Percentiles rank a stretch among this genome's conserved stretches.
These are phyloP conservation scores for Branchellion lobata DNA, from an alignment of 2,888 invertebrate species.

Conservation along the genomic window DNA sequence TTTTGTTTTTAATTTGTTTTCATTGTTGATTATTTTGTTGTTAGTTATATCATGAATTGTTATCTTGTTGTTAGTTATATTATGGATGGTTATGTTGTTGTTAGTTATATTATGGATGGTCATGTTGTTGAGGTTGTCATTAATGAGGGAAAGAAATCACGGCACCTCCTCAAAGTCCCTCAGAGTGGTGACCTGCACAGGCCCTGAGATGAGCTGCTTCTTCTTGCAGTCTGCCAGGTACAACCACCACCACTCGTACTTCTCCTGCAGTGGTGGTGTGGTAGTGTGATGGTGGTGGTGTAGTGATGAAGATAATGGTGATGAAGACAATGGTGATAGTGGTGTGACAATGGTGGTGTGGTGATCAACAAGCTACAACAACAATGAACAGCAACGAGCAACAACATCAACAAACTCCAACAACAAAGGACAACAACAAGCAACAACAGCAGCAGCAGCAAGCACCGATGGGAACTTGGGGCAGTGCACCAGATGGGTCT, in stretches of 20 bases:
- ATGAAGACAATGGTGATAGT: no score
- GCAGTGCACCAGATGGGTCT: slow-evolving; percentile 94
- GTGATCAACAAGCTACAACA: no score
- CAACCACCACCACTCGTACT: slow-evolving; percentile 99
- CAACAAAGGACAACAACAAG: neutral
- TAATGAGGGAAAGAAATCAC: neutral
- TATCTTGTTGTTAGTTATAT: no score
- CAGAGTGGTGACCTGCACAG: slow-evolving; percentile 88
- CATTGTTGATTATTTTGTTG: no score
- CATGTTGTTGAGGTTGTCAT: no score
- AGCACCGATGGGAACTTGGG: slow-evolving; percentile 85
- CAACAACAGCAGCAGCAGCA: neutral
- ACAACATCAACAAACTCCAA: neutral
- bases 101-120: no score
- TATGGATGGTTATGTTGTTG: no score
- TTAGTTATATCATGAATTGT: no score
- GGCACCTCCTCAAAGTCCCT: slow-evolving; percentile 80
- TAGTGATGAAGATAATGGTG: no score
- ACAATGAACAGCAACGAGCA: no score
- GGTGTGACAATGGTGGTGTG: no score
- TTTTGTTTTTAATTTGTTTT: no score
- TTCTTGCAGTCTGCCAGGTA: slow-evolving; percentile 94
- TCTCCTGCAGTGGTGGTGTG: slow-evolving; percentile 66
- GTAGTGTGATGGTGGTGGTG: neutral
- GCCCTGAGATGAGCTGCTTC: slow-evolving; percentile 84